phyloP scores from a whole-genome alignment of 2,888 invertebrate genomes.

The Marasmarcha lunaedactyla region DNA sequence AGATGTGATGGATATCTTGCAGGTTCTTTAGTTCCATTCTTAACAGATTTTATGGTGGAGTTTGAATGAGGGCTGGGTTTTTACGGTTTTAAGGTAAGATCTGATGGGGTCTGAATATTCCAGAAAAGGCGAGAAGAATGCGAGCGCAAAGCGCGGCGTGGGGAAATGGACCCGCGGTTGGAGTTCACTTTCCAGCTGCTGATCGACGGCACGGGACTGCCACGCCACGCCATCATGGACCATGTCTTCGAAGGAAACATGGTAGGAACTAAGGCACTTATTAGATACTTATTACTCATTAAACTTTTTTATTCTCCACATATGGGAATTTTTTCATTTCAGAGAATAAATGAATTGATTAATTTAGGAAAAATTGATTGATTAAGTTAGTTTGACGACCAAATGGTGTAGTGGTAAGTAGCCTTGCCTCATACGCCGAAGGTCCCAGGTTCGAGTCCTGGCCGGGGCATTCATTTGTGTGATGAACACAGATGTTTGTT shows the following conservation, averaged over 20 bases:
- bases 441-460: too few relatives aligned
- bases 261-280: slow-evolving; percentile 60
- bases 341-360: too few relatives aligned
- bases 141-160: slow-evolving; percentile 89
- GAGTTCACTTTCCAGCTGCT: slow-evolving; percentile 91
- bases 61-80: neutral
- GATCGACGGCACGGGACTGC: slow-evolving; percentile 85
- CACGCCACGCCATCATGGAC: slow-evolving; percentile 89
- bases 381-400: too few relatives aligned
- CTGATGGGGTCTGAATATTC: slow-evolving; percentile 12
- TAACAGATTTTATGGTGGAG: neutral
- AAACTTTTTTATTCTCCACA: too few relatives aligned
- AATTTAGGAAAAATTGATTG: too few relatives aligned
- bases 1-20: slow-evolving; percentile 63
- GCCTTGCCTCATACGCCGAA: too few relatives aligned
- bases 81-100: slow-evolving; percentile 24
- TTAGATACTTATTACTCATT: too few relatives aligned
- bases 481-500: too few relatives aligned
- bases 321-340: too few relatives aligned
- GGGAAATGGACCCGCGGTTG: slow-evolving; percentile 92
- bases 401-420: too few relatives aligned
- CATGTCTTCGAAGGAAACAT: slow-evolving; percentile 91
- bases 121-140: slow-evolving; percentile 87
- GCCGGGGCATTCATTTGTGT: too few relatives aligned
- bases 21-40: slow-evolving; percentile 31